phyloP scores from a whole-genome alignment of 2,113 vertebrate genomes.

The Melospiza georgiana region DNA sequence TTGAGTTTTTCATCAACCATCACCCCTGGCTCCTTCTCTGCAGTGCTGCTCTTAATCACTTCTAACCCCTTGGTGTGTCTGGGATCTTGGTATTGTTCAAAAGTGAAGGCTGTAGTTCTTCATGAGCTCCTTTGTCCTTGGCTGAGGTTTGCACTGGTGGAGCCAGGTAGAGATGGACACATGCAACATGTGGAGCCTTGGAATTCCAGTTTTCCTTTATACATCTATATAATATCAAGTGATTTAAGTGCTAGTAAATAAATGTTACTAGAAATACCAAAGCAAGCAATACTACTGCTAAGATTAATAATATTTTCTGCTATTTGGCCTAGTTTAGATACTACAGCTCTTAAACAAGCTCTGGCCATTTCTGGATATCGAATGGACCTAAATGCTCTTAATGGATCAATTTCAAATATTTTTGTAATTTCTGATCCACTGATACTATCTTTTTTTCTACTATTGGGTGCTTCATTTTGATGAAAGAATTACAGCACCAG shows the following conservation, averaged over 20 bases:
- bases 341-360: too few relatives aligned
- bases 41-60: not conserved
- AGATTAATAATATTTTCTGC: not conserved
- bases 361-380: too few relatives aligned
- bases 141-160: not conserved
- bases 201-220: not conserved
- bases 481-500: too few relatives aligned
- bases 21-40: not conserved
- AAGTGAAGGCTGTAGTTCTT: not conserved
- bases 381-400: too few relatives aligned
- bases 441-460: too few relatives aligned
- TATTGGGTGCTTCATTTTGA: too few relatives aligned
- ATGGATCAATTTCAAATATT: too few relatives aligned
- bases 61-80: not conserved
- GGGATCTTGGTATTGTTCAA: not conserved
- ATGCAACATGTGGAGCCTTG: not conserved
- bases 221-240: not conserved
- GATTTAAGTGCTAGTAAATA: not conserved
- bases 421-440: too few relatives aligned
- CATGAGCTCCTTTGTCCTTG: not conserved
- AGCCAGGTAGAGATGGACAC: not conserved
- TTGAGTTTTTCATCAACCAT: not conserved
- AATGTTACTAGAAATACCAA: not conserved
- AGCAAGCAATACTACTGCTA: not conserved
- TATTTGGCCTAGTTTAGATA: not conserved